Base-by-base conservation (phyloP, 2,797 vertebrate genomes). In the Craterocephalus amniculus region DNA sequence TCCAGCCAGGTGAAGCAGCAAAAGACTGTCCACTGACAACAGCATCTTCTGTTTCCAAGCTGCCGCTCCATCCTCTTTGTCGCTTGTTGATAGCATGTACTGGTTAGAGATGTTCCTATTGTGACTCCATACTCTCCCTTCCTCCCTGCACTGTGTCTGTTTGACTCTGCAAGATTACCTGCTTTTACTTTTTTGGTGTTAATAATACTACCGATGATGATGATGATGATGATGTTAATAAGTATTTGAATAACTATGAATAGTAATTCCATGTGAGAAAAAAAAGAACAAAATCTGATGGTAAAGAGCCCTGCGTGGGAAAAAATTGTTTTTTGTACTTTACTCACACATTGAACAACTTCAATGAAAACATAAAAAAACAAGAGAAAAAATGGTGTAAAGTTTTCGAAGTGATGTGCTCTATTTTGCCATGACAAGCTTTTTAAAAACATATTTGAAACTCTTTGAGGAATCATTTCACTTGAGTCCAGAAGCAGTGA, bases 31-130 rank as follows among this genome's bases (percentile, higher is more conserved):
- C 65, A 26, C 43, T 66, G 85, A 80, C 86, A 83, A 79, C 73
- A 58, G 78, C 22, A 62, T 90, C 86, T 86, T 88, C 81, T 84
- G 86, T 84, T 87, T 87, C 73, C 68, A 87, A 89, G 85, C 87
- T 77, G 89, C 63, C n/a, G 69, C 85, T 80, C 85, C 87, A 82
- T 88, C 88, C 76, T 85, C 88, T 91, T 88, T 88, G 93, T 95
- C 90, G 92, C 94, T 95, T 95, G 94, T 95, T 94, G 92, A 95
- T 95, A 94, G 94, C 94, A 95, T 95, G 94, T 95, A 92, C 93
- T 83, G 93, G 93, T 94, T 94, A 94, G 94, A 93, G 87, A 93
- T 94, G 93, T 94, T 92, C 89, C 91, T 93, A 91, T 95, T 83
- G 94, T 95, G 91, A 93, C 70, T 92, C 89, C 90, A 90, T 84